Evolutionary conservation across 2,888 invertebrate species (phyloP), one percentile per base, ranked within the genome.

Genomic region (Drosophila helvetica): DNA sequence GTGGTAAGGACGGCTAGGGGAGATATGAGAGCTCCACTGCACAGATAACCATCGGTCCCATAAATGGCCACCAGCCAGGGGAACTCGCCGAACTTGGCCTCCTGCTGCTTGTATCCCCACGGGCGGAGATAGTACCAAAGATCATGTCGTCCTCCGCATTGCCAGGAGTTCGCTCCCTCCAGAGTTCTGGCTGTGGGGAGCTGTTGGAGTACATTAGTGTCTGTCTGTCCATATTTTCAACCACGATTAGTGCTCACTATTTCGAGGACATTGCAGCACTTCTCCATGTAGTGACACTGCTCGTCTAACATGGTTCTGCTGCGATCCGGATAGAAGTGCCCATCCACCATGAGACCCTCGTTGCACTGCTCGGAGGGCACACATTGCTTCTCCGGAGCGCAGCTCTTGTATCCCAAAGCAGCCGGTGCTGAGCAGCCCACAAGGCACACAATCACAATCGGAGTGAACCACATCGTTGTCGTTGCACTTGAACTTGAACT

Each of bases 41-140:
- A 83, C 0, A 82, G 51, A 22, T 82, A 85, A 5, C 51, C 59
- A 17, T 27, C 27, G 0, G 48, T 18, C 2, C 55, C 47, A 19
- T 65, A 75, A 12, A 83, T 71, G 12, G 78, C 85, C 48, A 82
- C 74, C 15, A 85, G 42, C 85, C 82, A 85, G 15, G 82, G 85
- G 56, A 83, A 83, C 52, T 83, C 82, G 0, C 53, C 85, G 22
- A 83, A 82, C 17, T 77, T 74, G 0, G 73, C 54, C 54, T 78
- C 82, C 50, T 74, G 71, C 45, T 68, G 62, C 25, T 84, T 76
- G 46, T 76, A 76, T 25, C 85, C 74, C 30, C 71, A 38, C 1
- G 79, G 79, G 6, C 81, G 73, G 10, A 84, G 55, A 9, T 82
- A 69, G n/a, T 78, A 68, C 81, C 81, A 81, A 0, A 71, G 67